Evolutionary conservation across 2,797 vertebrate species (phyloP).

Genomic region (Cheirogaleus major): DNA sequence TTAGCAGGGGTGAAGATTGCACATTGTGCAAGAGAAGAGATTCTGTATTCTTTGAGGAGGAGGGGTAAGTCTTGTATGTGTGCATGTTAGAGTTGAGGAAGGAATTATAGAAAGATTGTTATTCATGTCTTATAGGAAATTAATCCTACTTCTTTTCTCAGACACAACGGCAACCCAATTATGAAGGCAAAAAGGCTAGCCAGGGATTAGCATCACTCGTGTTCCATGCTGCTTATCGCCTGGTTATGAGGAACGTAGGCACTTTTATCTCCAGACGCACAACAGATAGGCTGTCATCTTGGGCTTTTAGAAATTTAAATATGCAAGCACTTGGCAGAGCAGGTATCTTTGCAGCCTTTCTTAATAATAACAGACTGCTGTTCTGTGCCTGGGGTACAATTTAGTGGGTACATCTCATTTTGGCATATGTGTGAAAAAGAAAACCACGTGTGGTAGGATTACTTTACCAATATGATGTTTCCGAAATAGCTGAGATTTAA

Average conservation of each 20-base stretch:
- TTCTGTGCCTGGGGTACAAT: constrained; percentile 58
- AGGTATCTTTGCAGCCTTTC: constrained; percentile 61
- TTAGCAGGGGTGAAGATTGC: not conserved
- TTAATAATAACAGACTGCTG: constrained; percentile 66
- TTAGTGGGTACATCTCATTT: constrained; percentile 72
- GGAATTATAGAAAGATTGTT: constrained; percentile 6
- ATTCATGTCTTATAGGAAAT: constrained; percentile 46
- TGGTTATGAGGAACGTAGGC: not conserved
- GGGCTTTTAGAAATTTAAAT: constrained; percentile 70
- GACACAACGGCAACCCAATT: constrained; percentile 20
- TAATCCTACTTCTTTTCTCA: constrained; percentile 22
- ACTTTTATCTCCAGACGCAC: constrained; percentile 65
- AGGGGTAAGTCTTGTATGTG: not conserved
- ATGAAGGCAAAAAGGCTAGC: constrained; percentile 23
- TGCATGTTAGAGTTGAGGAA: constrained; percentile 6
- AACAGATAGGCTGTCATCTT: constrained; percentile 59
- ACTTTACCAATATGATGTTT: constrained; percentile 71
- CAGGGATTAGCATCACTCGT: not conserved
- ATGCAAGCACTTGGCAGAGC: constrained; percentile 52
- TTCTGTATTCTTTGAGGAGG: not conserved
- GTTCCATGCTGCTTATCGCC: not conserved
- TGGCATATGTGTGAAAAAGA: constrained; percentile 62
- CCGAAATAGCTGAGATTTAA: constrained; percentile 71
- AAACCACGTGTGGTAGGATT: constrained; percentile 71
- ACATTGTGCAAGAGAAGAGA: constrained; percentile 1